Evolutionary conservation across 2,888 invertebrate genomes (phyloP).

Genomic region (Taenaris catops): DNA sequence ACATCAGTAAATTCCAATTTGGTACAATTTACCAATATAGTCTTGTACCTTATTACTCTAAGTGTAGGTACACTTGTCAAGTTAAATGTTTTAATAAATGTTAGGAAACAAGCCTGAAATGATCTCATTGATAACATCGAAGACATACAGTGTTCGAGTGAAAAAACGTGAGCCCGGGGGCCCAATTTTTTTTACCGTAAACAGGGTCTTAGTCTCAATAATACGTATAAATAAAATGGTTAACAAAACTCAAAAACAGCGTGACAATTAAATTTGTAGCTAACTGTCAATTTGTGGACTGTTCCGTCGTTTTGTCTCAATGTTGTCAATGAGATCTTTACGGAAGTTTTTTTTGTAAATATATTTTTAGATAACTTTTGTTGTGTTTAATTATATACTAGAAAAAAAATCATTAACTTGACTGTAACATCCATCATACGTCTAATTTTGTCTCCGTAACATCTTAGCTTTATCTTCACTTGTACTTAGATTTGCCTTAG

Average conservation of each 20-base stretch:
- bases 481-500: no score
- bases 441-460: constrained; percentile 25
- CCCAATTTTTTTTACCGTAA: no score
- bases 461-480: constrained; percentile 3
- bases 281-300: no score
- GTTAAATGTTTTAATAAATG: constrained; percentile 13
- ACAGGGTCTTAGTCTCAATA: no score
- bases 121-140: constrained; percentile 10
- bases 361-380: constrained; percentile 16
- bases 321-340: constrained; percentile 13
- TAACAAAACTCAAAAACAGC: no score
- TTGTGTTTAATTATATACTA: constrained; percentile 19
- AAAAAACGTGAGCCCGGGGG: no score
- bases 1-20: constrained; percentile 65
- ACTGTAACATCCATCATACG: constrained; percentile 32
- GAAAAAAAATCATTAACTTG: constrained; percentile 15
- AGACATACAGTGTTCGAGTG: no score
- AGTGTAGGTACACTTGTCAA: constrained; percentile 27
- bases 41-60: constrained; percentile 58
- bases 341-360: constrained; percentile 17
- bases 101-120: constrained; percentile 8
- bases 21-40: constrained; percentile 54
- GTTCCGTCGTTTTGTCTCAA: neutral
- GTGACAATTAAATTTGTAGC: no score
- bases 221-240: no score